These are phyloP conservation scores for Drosophila formosana DNA, from an alignment of 2,888 invertebrate genomes.

Conservation along the genomic window DNA sequence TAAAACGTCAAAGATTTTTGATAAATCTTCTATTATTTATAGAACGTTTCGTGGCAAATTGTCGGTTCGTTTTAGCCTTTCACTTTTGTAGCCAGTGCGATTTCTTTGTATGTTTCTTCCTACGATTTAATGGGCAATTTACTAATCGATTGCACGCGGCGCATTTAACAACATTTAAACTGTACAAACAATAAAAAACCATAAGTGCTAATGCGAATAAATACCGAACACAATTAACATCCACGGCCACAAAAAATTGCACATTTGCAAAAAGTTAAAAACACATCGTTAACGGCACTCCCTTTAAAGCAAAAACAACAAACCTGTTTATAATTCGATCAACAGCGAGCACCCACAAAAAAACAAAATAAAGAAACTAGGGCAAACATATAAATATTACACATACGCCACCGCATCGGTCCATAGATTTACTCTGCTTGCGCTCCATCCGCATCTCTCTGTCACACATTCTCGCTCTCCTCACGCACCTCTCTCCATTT, in stretches of 20 bases:
- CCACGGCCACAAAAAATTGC: slow-evolving; percentile 8
- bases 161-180: slow-evolving; percentile 27
- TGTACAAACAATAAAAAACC: slow-evolving; percentile 24
- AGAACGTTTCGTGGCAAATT: slow-evolving; percentile 8
- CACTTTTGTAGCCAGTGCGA: slow-evolving; percentile 11
- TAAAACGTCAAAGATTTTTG: slow-evolving; percentile 6
- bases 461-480: slow-evolving; percentile 17
- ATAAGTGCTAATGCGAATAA: slow-evolving; percentile 25
- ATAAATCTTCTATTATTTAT: slow-evolving; percentile 24
- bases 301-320: background rate
- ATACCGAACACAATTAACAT: slow-evolving; percentile 9
- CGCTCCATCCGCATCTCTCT: slow-evolving; percentile 4
- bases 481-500: slow-evolving; percentile 45
- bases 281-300: slow-evolving; percentile 8
- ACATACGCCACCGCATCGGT: slow-evolving; percentile 66
- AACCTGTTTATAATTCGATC: slow-evolving; percentile 19
- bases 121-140: slow-evolving; percentile 25
- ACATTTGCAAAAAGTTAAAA: slow-evolving; percentile 19
- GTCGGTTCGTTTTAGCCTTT: slow-evolving; percentile 9
- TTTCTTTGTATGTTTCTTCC: slow-evolving; percentile 4
- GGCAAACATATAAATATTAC: slow-evolving; percentile 55
- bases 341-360: slow-evolving; percentile 19
- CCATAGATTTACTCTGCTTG: slow-evolving; percentile 26
- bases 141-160: slow-evolving; percentile 48
- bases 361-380: slow-evolving; percentile 17